Evolutionary conservation across 2,888 invertebrate genomes (phyloP), one percentile per base, ranked within the genome.

Genomic region (Trissolcus brochymenae): DNA sequence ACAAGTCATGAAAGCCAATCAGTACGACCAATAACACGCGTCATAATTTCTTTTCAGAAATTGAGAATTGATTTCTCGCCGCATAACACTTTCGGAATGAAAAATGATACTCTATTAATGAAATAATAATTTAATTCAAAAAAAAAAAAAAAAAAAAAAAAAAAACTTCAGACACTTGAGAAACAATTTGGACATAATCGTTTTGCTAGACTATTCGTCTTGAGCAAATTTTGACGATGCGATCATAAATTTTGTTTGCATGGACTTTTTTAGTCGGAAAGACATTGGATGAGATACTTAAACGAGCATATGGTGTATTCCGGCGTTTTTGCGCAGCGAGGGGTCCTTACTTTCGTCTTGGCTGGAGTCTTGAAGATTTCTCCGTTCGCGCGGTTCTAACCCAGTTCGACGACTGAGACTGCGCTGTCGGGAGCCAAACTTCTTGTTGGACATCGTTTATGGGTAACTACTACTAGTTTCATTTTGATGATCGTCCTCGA

Each of bases 311-410:
- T 76, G 79, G 68, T 59, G 73, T 79, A 76, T 71, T 76, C 70
- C 70, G 70, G 66, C 70, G 76, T 76, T 79, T 79, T 79, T 76
- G 67, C 79, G 49, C 79, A 79, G 79, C 79, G 46, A 76, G 79
- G 71, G 79, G 74, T 79, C 79, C 57, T 60, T 79, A 74, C 71
- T 79, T 74, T 79, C 67, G 71, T 70, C 61, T 62, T 73, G 64
- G 64, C 65, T 65, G 76, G 72, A 60, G 72, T 59, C 65, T 71
- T 29, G 35, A 73, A 68, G 46, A 76, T 76, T 72, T 79, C 75
- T 73, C 76, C 61, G 60, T 79, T 79, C 66, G 64, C 70, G 73
- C 64, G 46, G 53, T 72, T 55, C 54, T 11, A 51, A 60, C 60
- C 57, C 7, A 64, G 41, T 67, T 72, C 76, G 68, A 46, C 73